phyloP scores from a whole-genome alignment of 2,888 invertebrate genomes.

The Laothoe populi region DNA sequence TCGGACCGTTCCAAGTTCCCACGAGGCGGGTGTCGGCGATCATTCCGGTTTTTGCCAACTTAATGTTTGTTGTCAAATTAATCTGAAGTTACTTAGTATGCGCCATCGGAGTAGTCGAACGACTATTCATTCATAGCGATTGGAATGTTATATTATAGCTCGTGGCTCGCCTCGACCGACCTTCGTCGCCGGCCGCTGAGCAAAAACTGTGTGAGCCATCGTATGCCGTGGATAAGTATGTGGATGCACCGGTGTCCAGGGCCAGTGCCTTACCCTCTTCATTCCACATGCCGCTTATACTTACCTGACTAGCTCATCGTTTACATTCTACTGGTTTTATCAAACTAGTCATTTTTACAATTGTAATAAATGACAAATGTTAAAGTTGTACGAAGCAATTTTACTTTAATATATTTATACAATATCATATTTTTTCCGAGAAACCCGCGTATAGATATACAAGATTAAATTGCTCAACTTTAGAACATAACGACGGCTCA shows the following conservation, averaged over 20 bases:
- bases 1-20: conserved; percentile 67
- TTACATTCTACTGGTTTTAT: background rate
- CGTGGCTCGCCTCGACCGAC: conserved; percentile 77
- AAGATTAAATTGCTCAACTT: conserved; percentile 48
- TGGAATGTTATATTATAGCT: conserved; percentile 78
- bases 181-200: conserved; percentile 58
- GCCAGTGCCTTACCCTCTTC: conserved; percentile 52
- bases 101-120: conserved; percentile 73
- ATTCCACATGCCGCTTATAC: conserved; percentile 34
- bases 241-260: conserved; percentile 58
- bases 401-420: conserved; percentile 24
- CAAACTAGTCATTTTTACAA: background rate
- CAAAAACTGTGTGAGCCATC: conserved; percentile 66
- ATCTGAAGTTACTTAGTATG: conserved; percentile 80
- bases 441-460: conserved; percentile 41
- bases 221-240: conserved; percentile 63
- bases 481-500: conserved; percentile 43
- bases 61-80: conserved; percentile 84
- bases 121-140: conserved; percentile 83
- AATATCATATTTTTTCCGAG: conserved; percentile 39
- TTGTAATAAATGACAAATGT: conserved; percentile 1
- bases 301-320: conserved; percentile 13
- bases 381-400: background rate
- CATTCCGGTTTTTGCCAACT: conserved; percentile 80
- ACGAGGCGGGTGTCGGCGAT: conserved; percentile 74